Evolutionary conservation across 2,797 vertebrate species (phyloP), one percentile per base, ranked within the genome.

Genomic region (Fratercula arctica): DNA sequence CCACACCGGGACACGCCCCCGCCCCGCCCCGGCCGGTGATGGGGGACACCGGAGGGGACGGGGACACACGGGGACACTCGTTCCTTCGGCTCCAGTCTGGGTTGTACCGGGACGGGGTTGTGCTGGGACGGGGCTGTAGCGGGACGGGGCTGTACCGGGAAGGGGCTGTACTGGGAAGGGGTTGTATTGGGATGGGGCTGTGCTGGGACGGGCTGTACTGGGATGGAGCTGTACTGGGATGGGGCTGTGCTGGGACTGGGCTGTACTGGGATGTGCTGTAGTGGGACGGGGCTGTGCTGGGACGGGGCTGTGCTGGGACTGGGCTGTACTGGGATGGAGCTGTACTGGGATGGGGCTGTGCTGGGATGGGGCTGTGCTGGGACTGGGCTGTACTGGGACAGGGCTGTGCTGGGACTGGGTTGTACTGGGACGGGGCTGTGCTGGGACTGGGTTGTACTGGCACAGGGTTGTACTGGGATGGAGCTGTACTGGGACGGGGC

Each of bases 331-430:
- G 18, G 28, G 21, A 11, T 3, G 16, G n/a, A 2, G 5, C 14
- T 35, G 17, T 10, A 18, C 8, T 8, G 48, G 59, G 12, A 15
- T 1, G 11, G 14, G 5, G 6, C 6, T 19, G 8, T 51, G 12
- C 6, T 39, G 39, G 10, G 39, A 10, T 39, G 39, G 39, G 39
- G 11, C n/a, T n/a, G n/a, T n/a, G n/a, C n/a, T 6, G 54, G 37
- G 18, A 29, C 1, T 2, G 14, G 2, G 2, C 5, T 28, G 23
- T 39, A 8, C 24, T 15, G 54, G 35, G 17, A 35, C 37, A 9
- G 37, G 39, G 39, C 39, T 39, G 39, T 25, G 24, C 54, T 31
- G 39, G 39, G 39, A 12, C 12, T 13, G 39, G 11, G 39, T 13
- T 57, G 33, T 46, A 6, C 33, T 20, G 72, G 26, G 20, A 26